Base-by-base conservation (phyloP, 2,113 vertebrate species). In the Hemichromis elongatus region DNA sequence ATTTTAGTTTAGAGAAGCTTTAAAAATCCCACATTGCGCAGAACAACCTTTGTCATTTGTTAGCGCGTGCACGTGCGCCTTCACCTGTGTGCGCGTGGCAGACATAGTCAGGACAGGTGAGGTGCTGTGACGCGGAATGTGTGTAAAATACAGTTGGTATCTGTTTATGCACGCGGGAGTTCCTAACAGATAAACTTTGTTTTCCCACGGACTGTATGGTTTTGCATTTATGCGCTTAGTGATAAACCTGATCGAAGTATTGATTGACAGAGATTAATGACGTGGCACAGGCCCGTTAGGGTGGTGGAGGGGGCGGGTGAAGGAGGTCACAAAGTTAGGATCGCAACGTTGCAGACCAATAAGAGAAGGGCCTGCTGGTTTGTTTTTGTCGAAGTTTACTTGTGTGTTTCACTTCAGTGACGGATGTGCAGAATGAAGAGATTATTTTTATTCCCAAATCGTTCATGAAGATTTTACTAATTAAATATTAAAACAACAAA, bases 231-330 rank as follows among this genome's bases (percentile, higher is more conserved):
- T 92, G 94, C 94, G 93, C 90, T 95, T 91, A 96, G 96, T 93
- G 95, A 96, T 96, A 95, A 96, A 95, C 93, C 93, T 81, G 93
- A 93, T 96, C 96, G 87, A 96, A 96, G 89, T 96, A 96, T 96
- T 91, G 96, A 96, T 73, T 96, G 96, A 96, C 96, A 96, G 96
- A 96, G 96, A 96, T 96, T 96, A 96, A 96, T 96, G 93, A 95
- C 93, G 92, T 94, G 90, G 81, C 77, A 86, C 82, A 82, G 81
- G 80, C 73, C 66, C 35, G 86, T 85, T 53, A 73, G 21, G 9
- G 56, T 66, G 63, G 45, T 57, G 68, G 59, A 50, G 19, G 37
- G 14, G 66, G 89, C 61, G 35, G 40, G 77, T 70, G 83, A 85
- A 24, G 84, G 91, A 94, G 95, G 92, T 94, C 92, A 93, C 86